Percentiles rank a stretch among this genome's conserved stretches.
These are phyloP conservation scores for Lepidochrysops patricia DNA, from an alignment of 2,888 invertebrate genomes.

Conservation along the genomic window DNA sequence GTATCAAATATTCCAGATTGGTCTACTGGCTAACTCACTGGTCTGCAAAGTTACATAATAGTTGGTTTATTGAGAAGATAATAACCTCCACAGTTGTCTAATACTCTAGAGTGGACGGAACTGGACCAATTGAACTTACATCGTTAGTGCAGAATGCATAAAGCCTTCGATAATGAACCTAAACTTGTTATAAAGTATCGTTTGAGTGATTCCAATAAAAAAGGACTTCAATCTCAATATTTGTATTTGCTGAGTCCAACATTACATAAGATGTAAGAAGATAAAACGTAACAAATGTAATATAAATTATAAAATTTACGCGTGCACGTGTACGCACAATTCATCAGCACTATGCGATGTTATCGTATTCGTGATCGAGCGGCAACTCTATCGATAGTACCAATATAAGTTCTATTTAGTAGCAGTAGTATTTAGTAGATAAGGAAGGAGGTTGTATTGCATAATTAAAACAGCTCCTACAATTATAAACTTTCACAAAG, in stretches of 20 bases:
- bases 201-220: background rate
- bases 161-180: background rate
- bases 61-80: background rate
- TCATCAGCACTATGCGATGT: too few species aligned
- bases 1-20: too few species aligned
- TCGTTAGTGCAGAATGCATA: background rate
- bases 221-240: background rate
- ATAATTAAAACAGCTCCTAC: too few species aligned
- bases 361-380: too few species aligned
- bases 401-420: too few species aligned
- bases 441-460: too few species aligned
- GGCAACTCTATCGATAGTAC: too few species aligned
- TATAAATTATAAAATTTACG: too few species aligned
- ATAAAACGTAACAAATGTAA: background rate
- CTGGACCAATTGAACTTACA: background rate
- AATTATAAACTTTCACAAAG: background rate
- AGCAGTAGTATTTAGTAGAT: too few species aligned
- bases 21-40: too few species aligned
- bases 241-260: background rate
- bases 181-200: constrained; percentile 3
- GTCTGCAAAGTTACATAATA: too few species aligned
- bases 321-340: too few species aligned
- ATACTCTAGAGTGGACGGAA: background rate
- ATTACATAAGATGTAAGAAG: background rate
- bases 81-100: background rate